Percentiles rank a stretch among this genome's conserved stretches.
Conservation (phyloP, 2,113 vertebrate genomes). For the Falco punctatus region DNA sequence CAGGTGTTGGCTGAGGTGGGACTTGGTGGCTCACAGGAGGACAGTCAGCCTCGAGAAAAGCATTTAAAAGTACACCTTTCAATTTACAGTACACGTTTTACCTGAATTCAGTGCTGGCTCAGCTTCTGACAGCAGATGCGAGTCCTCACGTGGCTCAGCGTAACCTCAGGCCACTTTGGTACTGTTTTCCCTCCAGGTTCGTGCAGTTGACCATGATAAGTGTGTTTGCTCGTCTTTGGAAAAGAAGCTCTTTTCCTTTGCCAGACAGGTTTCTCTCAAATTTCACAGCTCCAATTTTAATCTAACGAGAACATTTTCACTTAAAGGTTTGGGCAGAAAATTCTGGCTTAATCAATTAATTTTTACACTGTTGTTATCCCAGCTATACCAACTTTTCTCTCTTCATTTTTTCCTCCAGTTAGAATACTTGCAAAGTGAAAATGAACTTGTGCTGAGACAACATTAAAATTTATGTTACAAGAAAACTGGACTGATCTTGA, state of each 20-base stretch:
- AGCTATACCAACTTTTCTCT: constrained; percentile 44
- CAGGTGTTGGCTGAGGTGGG: background rate
- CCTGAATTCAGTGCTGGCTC: constrained; percentile 12
- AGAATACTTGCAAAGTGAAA: constrained; percentile 45
- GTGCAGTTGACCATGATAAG: background rate
- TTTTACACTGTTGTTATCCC: constrained; percentile 30
- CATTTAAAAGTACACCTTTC: constrained; percentile 35
- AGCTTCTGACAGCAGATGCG: constrained; percentile 10
- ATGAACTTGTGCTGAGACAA: constrained; percentile 50
- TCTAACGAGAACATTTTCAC: constrained; percentile 9
- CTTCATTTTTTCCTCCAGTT: constrained; percentile 1
- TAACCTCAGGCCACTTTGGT: constrained; percentile 29
- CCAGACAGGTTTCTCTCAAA: background rate
- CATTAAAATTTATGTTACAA: constrained; percentile 28
- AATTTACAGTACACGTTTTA: background rate
- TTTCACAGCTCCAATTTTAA: constrained; percentile 28
- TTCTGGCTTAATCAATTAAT: constrained; percentile 38
- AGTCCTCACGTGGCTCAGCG: background rate
- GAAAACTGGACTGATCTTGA: constrained; percentile 29
- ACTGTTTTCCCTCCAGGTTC: constrained; percentile 14
- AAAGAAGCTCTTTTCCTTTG: constrained; percentile 38
- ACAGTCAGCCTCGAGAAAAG: constrained; percentile 14
- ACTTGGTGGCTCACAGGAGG: constrained; percentile 34
- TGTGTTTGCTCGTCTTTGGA: constrained; percentile 48
- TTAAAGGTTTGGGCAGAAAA: constrained; percentile 30